A percentile compares a stretch with the other conserved stretches of the same genome.
Conservation (phyloP, 2,113 vertebrate species). For the Epinephelus lanceolatus region DNA sequence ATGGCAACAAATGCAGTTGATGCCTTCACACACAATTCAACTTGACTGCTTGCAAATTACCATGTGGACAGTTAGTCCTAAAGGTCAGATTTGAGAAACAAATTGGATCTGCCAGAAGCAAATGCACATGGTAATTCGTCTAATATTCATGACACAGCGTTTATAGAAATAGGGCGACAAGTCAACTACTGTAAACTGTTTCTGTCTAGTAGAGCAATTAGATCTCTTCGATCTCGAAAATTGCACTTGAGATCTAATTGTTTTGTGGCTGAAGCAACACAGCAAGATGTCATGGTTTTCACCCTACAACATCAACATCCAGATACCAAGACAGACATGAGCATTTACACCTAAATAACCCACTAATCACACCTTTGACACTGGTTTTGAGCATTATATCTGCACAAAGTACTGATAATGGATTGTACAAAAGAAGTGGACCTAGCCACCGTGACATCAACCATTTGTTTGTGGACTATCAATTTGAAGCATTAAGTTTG, state of each 20-base stretch:
- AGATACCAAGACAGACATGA: not conserved
- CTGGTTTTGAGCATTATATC: conserved; percentile 15
- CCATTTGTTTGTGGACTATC: too few relatives aligned
- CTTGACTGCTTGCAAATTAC: conserved; percentile 56
- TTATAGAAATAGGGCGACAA: not conserved
- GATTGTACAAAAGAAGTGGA: too few relatives aligned
- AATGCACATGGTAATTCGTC: conserved; percentile 42
- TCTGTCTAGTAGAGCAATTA: conserved; percentile 9
- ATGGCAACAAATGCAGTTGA: conserved; percentile 33
- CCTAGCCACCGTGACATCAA: too few relatives aligned
- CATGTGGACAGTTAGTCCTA: conserved; percentile 33
- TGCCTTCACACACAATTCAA: conserved; percentile 24
- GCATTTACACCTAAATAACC: not conserved
- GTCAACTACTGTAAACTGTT: conserved; percentile 11
- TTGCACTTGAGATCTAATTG: conserved; percentile 12
- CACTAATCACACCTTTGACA: not conserved
- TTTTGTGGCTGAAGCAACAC: not conserved
- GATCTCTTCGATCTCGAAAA: not conserved
- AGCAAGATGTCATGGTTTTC: not conserved
- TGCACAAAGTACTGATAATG: not conserved
- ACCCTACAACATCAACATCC: not conserved
- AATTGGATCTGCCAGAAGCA: conserved; percentile 58
- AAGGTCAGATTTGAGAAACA: conserved; percentile 64
- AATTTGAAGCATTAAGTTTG: too few relatives aligned
- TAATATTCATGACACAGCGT: conserved; percentile 18